Percentiles rank a stretch among this genome's conserved stretches.
phyloP scores from a whole-genome alignment of 1,140 invertebrate species.

The Frieseomelitta varia region DNA sequence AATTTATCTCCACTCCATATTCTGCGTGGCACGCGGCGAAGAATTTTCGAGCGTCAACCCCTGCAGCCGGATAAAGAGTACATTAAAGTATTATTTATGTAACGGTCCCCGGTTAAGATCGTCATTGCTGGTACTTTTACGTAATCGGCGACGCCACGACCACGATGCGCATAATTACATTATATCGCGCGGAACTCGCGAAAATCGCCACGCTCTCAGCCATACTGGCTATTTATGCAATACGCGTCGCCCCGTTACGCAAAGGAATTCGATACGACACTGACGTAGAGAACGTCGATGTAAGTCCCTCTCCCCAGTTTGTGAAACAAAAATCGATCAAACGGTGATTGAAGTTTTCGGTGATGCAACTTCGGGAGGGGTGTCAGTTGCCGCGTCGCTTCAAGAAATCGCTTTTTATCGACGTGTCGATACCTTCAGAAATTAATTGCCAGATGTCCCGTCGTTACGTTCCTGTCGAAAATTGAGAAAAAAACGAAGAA shows the following conservation, averaged over 20 bases:
- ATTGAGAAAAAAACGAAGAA: neutral
- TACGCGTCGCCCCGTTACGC: neutral
- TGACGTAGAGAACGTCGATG: neutral
- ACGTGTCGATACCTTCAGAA: neutral
- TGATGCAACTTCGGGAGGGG: neutral
- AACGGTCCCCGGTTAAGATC: constrained; percentile 4
- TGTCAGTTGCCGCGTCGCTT: neutral
- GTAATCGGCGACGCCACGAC: neutral
- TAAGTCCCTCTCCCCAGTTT: neutral
- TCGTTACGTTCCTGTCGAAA: neutral
- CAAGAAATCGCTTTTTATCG: neutral
- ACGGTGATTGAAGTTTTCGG: neutral
- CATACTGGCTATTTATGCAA: neutral
- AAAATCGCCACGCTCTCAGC: neutral
- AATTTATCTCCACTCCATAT: neutral
- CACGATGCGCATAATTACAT: neutral
- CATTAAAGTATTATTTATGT: constrained; percentile 32
- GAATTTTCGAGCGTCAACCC: constrained; percentile 30
- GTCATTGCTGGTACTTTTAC: constrained; percentile 14
- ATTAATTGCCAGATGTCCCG: neutral
- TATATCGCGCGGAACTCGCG: neutral
- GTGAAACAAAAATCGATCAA: neutral
- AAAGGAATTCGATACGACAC: neutral
- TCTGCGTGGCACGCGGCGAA: neutral
- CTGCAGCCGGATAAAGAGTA: neutral